phyloP scores from a whole-genome alignment of 2,797 vertebrate species.

The Pagetopsis macropterus region DNA sequence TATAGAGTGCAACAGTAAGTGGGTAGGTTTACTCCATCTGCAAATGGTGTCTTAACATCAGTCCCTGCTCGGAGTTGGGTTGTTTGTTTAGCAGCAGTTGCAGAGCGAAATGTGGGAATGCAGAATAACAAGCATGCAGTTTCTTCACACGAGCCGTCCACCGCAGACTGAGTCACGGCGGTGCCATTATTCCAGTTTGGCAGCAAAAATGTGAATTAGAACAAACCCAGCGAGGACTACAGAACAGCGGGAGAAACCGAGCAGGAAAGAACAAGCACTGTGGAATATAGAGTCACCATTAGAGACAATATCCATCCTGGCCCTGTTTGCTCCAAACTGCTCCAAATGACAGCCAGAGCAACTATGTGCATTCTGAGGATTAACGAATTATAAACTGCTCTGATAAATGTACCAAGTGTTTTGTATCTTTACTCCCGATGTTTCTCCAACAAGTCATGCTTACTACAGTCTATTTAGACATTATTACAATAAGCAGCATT shows the following conservation, averaged over 20 bases:
- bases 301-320: background rate
- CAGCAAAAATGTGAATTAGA: constrained; percentile 14
- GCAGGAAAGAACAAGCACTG: constrained; percentile 7
- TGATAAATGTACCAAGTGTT: too few relatives aligned
- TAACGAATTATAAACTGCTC: background rate
- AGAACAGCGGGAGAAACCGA: background rate
- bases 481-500: too few relatives aligned
- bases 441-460: too few relatives aligned
- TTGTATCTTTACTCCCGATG: too few relatives aligned
- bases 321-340: background rate
- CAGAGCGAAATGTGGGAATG: background rate
- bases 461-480: too few relatives aligned
- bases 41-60: background rate
- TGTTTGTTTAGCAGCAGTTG: constrained; percentile 10
- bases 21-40: background rate
- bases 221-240: constrained; percentile 11
- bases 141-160: background rate
- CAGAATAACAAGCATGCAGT: constrained; percentile 20
- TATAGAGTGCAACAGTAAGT: too few relatives aligned
- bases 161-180: constrained; percentile 5
- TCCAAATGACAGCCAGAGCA: background rate
- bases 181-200: constrained; percentile 7
- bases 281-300: constrained; percentile 13
- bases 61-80: background rate
- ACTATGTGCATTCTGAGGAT: background rate